Evolutionary conservation across 2,797 vertebrate species (phyloP), one percentile per base, ranked within the genome.

Genomic region (Poeciliopsis presidionis): DNA sequence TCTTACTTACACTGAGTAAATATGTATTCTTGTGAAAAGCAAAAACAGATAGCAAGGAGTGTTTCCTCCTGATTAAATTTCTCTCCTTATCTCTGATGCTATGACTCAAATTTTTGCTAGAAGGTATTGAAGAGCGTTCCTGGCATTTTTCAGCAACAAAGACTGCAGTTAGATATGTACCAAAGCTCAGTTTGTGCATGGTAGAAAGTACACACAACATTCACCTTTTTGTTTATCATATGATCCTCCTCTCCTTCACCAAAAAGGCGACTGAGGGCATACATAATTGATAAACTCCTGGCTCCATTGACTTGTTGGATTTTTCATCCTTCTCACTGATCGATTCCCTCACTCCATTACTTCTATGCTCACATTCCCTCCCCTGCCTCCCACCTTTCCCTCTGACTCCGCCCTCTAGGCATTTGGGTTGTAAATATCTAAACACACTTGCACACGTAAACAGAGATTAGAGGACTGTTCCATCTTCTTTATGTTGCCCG

Each of bases 281-380:
- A 93, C 87, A 95, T 95, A 94, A 95, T 95, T 96, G 92, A 96
- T 95, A 92, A 76, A 80, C 93, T 93, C 88, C 93, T 88, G 16
- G 86, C 91, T 90, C 75, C 92, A 95, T 95, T 87, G 92, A 95
- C 93, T 89, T 86, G 78, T 86, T 92, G 87, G 88, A 91, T 90
- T 94, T 94, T 95, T 93, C 84, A 90, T 90, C 85, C 91, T 88
- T 82, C 81, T 82, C 81, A 22, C 91, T 85, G 91, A 90, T 93
- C 89, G 90, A 93, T 93, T 91, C 87, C 79, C 77, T 89, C 84
- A 87, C 89, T 92, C 92, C 84, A 91, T 94, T 94, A 92, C 92
- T 88, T 91, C 89, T 88, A 63, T 70, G 69, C 87, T 89, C 20
- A 39, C 77, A 14, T 79, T 88, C 84, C 86, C 81, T 75, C 49